A percentile compares a stretch with the other conserved stretches of the same genome.
phyloP scores from a whole-genome alignment of 2,888 invertebrate genomes.

The Chrysopilus asiliformis region DNA sequence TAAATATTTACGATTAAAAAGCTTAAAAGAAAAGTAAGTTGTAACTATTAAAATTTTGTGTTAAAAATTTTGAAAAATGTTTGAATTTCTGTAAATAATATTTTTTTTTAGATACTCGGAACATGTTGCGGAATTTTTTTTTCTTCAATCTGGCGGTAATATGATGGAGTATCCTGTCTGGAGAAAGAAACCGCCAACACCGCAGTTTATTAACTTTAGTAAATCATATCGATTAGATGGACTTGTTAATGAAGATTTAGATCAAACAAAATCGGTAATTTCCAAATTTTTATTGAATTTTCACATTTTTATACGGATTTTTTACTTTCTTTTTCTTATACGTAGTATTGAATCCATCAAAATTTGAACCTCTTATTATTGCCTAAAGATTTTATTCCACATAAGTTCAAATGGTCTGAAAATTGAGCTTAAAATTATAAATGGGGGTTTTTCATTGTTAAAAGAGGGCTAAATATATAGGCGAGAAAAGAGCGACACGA shows the following conservation, averaged over 20 bases:
- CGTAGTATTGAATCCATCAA: too few relatives aligned
- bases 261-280: conserved; percentile 2
- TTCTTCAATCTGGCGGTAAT: conserved; percentile 73
- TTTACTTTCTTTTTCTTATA: too few relatives aligned
- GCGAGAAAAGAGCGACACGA: too few relatives aligned
- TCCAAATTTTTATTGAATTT: too few relatives aligned
- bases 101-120: conserved; percentile 47
- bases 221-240: conserved; percentile 57
- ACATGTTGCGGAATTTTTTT: conserved; percentile 72
- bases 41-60: neutral
- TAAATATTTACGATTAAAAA: conserved; percentile 53
- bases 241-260: conserved; percentile 19
- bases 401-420: too few relatives aligned
- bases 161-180: conserved; percentile 78
- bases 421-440: too few relatives aligned
- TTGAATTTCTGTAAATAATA: neutral
- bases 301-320: too few relatives aligned
- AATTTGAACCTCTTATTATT: too few relatives aligned
- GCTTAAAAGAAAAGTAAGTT: conserved; percentile 49
- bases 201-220: conserved; percentile 60
- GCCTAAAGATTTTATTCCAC: too few relatives aligned
- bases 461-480: too few relatives aligned
- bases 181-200: conserved; percentile 66
- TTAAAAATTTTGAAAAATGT: neutral
- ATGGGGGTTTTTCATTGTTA: too few relatives aligned